Base-by-base conservation (phyloP, 2,113 vertebrate species). In the Leuciscus idus region DNA sequence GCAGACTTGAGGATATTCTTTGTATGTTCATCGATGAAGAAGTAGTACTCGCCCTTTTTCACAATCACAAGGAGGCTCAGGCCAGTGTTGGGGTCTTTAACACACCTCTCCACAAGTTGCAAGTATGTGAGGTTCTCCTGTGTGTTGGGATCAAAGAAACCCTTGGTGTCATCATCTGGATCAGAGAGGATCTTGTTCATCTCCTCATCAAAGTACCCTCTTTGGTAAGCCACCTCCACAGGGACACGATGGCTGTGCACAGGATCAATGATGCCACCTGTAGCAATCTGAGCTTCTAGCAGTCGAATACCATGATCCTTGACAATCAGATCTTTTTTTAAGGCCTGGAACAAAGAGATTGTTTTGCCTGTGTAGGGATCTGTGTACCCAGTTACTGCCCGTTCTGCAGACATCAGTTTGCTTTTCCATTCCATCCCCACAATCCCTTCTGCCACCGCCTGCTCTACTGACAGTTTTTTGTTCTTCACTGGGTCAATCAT, bases 181-280 rank as follows among this genome's bases (percentile, higher is more conserved):
- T 55, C 52, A 55, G 52, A 55, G 52, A 55, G 52, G 17, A 55
- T 19, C 52, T 90, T 62, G 64, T 95, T 96, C 91, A 97, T 93
- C 87, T 93, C 93, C 86, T 95, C 93, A 90, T 97, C 95, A 0
- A 97, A 96, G 92, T 96, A 96, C 6, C 96, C 96, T 0, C 94
- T 93, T 28, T 88, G 78, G 88, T 96, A 97, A 50, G 96, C 50
- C 50, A 52, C 50, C 50, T 52, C 50, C 13, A 52, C 50, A 17
- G 50, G 50, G 50, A 52, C 50, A 68, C 92, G 43, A 12, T 92
- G 92, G 17, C 92, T 92, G 30, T 92, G 39, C 0, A 93, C 89
- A 46, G 92, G 92, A 21, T 93, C 92, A 36, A 93, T 92, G 13
- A 93, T 92, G 10, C 92, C 92, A 10, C 92, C 92, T 4, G 92